A percentile compares a stretch with the other conserved stretches of the same genome.
These are phyloP conservation scores for Apamea anceps DNA, from an alignment of 2,888 invertebrate species.

Conservation along the genomic window DNA sequence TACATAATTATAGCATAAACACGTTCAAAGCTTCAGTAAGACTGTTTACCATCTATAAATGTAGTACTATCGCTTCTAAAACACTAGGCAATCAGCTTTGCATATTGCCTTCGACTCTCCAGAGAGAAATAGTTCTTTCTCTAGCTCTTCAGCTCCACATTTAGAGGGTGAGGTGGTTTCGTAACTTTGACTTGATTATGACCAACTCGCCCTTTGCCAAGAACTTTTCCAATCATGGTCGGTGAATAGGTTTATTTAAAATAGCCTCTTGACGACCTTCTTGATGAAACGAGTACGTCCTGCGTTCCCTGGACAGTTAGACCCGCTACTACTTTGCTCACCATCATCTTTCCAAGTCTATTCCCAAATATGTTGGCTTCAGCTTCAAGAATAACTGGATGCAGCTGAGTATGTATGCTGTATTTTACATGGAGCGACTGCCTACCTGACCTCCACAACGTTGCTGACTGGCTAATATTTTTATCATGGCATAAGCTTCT, in stretches of 20 bases:
- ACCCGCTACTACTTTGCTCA: not conserved
- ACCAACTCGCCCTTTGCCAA: slow-evolving; percentile 16
- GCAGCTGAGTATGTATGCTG: no score
- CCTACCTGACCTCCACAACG: not conserved
- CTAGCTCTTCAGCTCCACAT: not conserved
- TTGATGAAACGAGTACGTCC: no score
- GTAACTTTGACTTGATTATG: slow-evolving; percentile 3
- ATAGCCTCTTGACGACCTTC: not conserved
- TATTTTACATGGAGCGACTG: not conserved
- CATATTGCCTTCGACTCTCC: slow-evolving; percentile 22
- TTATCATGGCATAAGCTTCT: not conserved
- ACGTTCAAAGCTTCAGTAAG: not conserved
- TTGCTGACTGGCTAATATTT: not conserved
- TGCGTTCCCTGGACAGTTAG: not conserved
- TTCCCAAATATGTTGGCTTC: no score
- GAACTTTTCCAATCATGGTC: slow-evolving; percentile 18
- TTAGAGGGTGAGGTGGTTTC: slow-evolving; percentile 1
- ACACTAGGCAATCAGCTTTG: slow-evolving; percentile 2
- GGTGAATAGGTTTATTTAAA: slow-evolving; percentile 3
- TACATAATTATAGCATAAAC: not conserved
- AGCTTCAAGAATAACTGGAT: not conserved
- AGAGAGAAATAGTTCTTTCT: slow-evolving; percentile 19
- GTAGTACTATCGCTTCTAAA: slow-evolving; percentile 7
- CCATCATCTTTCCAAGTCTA: no score
- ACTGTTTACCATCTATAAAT: not conserved